Percentiles rank a stretch among this genome's conserved stretches.
These are phyloP conservation scores for Falcunculus frontatus DNA, from an alignment of 2,113 vertebrate species.

Conservation along the genomic window DNA sequence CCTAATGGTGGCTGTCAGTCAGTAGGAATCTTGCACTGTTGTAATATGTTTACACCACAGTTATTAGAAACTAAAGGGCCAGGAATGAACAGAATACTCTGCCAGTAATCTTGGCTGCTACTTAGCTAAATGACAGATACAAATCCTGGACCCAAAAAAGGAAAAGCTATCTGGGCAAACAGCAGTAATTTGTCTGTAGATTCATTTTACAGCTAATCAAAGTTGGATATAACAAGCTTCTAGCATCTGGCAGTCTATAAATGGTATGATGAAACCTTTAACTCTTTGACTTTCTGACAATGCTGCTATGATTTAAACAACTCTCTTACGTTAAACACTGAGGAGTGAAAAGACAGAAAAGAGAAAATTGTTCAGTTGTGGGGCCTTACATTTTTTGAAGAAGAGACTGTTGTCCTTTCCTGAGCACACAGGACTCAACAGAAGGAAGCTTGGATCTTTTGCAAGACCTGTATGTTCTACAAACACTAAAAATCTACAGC, in stretches of 20 bases:
- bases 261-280: constrained; percentile 31
- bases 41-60: background rate
- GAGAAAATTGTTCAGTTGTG: background rate
- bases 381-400: background rate
- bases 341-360: background rate
- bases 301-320: constrained; percentile 12
- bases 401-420: background rate
- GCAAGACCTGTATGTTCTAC: background rate
- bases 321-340: background rate
- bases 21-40: background rate
- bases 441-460: background rate
- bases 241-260: constrained; percentile 53
- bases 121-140: constrained; percentile 10
- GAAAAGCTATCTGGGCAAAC: background rate
- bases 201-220: constrained; percentile 54
- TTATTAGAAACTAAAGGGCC: background rate
- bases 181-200: constrained; percentile 24
- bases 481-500: background rate
- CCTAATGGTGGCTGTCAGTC: background rate
- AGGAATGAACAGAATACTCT: background rate
- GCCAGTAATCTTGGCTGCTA: background rate
- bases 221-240: constrained; percentile 28
- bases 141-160: constrained; percentile 1
- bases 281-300: constrained; percentile 27
- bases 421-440: background rate